Evolutionary conservation across 2,797 vertebrate species (phyloP).

Genomic region (Chiloscyllium punctatum): DNA sequence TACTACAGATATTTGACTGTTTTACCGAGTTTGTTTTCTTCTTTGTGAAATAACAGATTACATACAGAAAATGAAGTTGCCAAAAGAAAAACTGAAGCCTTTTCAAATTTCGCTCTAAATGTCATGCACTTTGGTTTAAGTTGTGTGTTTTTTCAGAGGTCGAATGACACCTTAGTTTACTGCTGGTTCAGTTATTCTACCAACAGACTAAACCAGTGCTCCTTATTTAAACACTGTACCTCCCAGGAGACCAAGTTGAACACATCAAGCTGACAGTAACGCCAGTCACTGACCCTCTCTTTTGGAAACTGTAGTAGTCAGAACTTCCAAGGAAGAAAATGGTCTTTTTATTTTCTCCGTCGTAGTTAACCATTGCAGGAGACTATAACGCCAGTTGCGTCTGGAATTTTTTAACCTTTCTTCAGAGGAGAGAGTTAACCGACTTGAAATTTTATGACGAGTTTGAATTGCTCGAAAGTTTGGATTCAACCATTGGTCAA

Average conservation of each 20-base stretch:
- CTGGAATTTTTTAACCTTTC: background rate
- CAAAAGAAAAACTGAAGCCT: background rate
- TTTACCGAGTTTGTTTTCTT: background rate
- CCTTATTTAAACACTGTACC: slow-evolving; percentile 1
- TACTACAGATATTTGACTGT: background rate
- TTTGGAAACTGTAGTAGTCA: background rate
- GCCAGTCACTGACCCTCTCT: background rate
- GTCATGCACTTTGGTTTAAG: slow-evolving; percentile 2
- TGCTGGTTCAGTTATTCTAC: background rate
- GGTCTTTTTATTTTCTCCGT: background rate
- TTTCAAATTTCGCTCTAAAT: slow-evolving; percentile 3
- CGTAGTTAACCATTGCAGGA: background rate
- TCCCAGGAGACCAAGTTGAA: background rate
- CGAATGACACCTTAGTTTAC: slow-evolving; percentile 1
- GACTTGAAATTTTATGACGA: background rate
- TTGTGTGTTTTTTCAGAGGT: background rate
- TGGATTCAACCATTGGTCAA: background rate
- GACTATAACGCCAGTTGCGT: background rate
- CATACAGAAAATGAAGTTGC: background rate
- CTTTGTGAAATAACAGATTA: slow-evolving; percentile 1
- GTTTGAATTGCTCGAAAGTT: background rate
- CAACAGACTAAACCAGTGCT: slow-evolving; percentile 2
- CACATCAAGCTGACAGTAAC: background rate
- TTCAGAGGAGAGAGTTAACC: background rate
- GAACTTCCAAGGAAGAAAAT: background rate